phyloP scores from a whole-genome alignment of 1,140 invertebrate genomes.

The Drosophila arawakana region DNA sequence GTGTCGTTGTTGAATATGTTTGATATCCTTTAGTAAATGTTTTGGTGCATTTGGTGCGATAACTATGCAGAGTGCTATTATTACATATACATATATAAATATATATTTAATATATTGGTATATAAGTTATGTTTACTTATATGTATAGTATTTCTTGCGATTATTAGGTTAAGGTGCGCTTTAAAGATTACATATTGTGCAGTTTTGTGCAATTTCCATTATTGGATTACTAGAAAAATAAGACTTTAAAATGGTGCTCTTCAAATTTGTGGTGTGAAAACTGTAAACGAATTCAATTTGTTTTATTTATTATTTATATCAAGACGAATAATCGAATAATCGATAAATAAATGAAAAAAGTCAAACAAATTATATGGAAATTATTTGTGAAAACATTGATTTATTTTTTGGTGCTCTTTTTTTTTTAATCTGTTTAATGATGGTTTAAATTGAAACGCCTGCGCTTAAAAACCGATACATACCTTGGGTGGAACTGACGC shows the following conservation, averaged over 20 bases:
- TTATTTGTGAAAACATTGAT: not conserved
- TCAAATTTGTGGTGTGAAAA: constrained; percentile 39
- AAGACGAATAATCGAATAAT: not conserved
- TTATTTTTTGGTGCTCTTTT: not conserved
- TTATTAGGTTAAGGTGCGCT: constrained; percentile 48
- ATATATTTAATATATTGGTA: not conserved
- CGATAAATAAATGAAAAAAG: constrained; percentile 4
- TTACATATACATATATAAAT: constrained; percentile 11
- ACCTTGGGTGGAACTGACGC: constrained; percentile 89
- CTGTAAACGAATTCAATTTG: not conserved
- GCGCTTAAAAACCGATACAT: constrained; percentile 87
- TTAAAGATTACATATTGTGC: constrained; percentile 56
- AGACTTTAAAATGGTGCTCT: constrained; percentile 62
- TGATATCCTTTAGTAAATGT: too few relatives aligned
- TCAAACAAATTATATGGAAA: not conserved
- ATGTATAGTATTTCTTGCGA: constrained; percentile 11
- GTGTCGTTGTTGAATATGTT: constrained; percentile 10
- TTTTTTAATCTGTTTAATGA: not conserved
- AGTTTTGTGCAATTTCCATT: constrained; percentile 29
- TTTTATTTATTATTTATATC: not conserved
- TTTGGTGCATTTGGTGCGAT: constrained; percentile 66
- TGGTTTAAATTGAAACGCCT: constrained; percentile 54
- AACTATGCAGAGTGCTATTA: constrained; percentile 73
- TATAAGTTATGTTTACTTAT: constrained; percentile 29
- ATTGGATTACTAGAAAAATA: constrained; percentile 13